Conservation (phyloP, 1,140 invertebrate genomes). For the Heliconius nattereri region DNA sequence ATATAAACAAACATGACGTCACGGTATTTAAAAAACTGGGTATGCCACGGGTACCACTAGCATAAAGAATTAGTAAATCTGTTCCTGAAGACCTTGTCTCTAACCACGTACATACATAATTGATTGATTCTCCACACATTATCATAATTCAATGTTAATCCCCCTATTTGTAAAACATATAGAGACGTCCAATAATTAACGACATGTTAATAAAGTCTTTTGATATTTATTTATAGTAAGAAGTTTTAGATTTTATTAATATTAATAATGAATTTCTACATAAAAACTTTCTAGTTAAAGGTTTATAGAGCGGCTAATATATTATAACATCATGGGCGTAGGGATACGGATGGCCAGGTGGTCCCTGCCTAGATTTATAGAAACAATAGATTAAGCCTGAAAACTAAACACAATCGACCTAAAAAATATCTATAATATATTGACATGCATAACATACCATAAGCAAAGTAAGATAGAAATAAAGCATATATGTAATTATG, state of each 20-base stretch:
- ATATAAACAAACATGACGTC: too few relatives aligned
- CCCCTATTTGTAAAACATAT: slow-evolving; percentile 24
- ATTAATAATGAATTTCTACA: not conserved
- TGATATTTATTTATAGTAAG: slow-evolving; percentile 15
- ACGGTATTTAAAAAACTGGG: not conserved
- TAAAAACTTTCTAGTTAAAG: too few relatives aligned
- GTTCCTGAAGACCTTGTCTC: slow-evolving; percentile 13
- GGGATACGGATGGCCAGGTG: too few relatives aligned
- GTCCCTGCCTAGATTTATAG: too few relatives aligned
- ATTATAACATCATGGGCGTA: too few relatives aligned
- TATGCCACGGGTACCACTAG: not conserved
- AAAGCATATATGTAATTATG: too few relatives aligned
- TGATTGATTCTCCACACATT: slow-evolving; percentile 21
- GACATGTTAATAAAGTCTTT: not conserved
- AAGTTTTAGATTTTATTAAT: not conserved
- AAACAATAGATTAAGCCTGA: too few relatives aligned
- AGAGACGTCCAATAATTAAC: slow-evolving; percentile 21
- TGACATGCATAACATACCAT: too few relatives aligned
- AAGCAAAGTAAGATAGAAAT: too few relatives aligned
- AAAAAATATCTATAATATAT: too few relatives aligned
- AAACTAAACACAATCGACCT: too few relatives aligned
- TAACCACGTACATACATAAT: slow-evolving; percentile 11
- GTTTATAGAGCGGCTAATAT: too few relatives aligned
- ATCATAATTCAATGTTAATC: slow-evolving; percentile 31
- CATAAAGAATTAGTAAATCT: slow-evolving; percentile 6